Percentiles rank a stretch among this genome's conserved stretches.
These are phyloP conservation scores for Sebastes cheni DNA, from an alignment of 2,797 vertebrate species.

Conservation along the genomic window DNA sequence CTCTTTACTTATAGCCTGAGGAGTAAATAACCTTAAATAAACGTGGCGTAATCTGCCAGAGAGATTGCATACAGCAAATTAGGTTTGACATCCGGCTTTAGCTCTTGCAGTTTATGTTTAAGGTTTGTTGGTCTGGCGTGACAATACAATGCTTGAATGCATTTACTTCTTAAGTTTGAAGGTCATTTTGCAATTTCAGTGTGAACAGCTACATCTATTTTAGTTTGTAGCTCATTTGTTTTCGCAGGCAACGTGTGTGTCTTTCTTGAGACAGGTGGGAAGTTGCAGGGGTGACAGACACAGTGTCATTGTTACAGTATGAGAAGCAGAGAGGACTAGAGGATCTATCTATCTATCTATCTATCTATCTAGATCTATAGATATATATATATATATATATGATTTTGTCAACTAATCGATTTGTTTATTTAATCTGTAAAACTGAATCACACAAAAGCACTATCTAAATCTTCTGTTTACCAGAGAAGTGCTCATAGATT, in stretches of 20 bases:
- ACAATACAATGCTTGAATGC: constrained; percentile 8
- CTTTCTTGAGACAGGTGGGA: neutral
- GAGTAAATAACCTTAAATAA: constrained; percentile 1
- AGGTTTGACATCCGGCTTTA: constrained; percentile 6
- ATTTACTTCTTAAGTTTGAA: neutral
- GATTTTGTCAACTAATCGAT: too few relatives aligned
- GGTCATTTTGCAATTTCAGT: constrained; percentile 11
- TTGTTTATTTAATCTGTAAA: too few relatives aligned
- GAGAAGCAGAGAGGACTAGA: neutral
- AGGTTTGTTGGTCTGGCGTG: constrained; percentile 1
- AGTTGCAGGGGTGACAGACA: neutral
- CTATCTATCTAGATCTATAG: too few relatives aligned
- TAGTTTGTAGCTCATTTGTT: constrained; percentile 3
- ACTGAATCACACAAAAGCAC: too few relatives aligned
- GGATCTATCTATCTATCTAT: neutral
- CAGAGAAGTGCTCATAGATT: neutral
- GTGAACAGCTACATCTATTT: neutral
- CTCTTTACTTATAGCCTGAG: neutral
- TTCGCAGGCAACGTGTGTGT: neutral
- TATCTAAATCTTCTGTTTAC: too few relatives aligned
- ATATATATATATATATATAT: too few relatives aligned
- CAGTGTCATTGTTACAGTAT: neutral
- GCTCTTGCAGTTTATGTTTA: constrained; percentile 2
- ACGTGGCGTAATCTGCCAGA: neutral
- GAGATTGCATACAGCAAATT: neutral